Evolutionary conservation across 2,888 invertebrate species (phyloP).

Genomic region (Acleris cristana): DNA sequence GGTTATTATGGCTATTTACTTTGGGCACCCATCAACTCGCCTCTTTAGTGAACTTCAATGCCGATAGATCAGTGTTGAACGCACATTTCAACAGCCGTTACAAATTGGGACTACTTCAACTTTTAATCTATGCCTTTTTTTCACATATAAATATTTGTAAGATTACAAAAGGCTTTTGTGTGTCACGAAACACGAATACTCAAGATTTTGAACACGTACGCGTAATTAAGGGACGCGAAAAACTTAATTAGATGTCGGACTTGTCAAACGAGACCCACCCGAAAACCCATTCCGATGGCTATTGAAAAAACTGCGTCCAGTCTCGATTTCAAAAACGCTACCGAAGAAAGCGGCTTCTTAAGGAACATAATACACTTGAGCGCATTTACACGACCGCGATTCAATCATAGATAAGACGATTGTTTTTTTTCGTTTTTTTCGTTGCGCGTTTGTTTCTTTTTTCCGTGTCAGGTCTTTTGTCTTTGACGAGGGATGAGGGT

Average conservation of each 20-base stretch:
- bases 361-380: constrained; percentile 75
- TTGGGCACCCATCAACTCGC: constrained; percentile 69
- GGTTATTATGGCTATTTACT: constrained; percentile 80
- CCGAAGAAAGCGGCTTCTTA: constrained; percentile 72
- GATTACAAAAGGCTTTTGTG: constrained; percentile 3
- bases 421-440: constrained; percentile 65
- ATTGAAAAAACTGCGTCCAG: constrained; percentile 41
- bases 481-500: constrained; percentile 79
- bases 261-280: constrained; percentile 44
- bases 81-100: constrained; percentile 36
- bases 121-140: constrained; percentile 19
- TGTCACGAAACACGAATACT: neutral
- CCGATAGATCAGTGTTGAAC: constrained; percentile 30
- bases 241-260: constrained; percentile 22
- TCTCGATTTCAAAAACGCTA: constrained; percentile 67
- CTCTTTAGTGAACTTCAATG: constrained; percentile 65
- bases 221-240: constrained; percentile 27
- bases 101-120: constrained; percentile 32
- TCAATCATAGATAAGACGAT: constrained; percentile 80
- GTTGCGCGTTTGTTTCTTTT: constrained; percentile 60
- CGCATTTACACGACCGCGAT: constrained; percentile 80
- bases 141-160: constrained; percentile 16
- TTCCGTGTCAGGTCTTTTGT: constrained; percentile 79
- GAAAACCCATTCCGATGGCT: constrained; percentile 43
- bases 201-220: constrained; percentile 27